phyloP scores from a whole-genome alignment of 2,797 vertebrate species.

The Pipistrellus pygmaeus region DNA sequence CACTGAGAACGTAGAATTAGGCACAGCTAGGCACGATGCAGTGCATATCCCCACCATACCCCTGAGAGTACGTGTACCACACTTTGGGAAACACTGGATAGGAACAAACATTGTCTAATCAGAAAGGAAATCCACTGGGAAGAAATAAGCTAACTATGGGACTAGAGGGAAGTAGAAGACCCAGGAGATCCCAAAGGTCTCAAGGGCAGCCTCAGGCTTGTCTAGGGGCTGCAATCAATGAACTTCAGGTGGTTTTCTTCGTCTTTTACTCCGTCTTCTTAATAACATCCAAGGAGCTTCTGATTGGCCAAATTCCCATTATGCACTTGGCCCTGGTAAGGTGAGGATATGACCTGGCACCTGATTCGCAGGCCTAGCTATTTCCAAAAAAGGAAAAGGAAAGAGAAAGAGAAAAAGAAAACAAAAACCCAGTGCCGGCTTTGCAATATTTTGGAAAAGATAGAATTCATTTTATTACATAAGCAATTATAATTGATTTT shows the following conservation, averaged over 20 bases:
- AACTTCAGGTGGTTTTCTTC: not conserved
- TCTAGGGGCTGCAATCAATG: not conserved
- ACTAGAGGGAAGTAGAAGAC: not conserved
- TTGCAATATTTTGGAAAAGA: slow-evolving; percentile 28
- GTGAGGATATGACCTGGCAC: not conserved
- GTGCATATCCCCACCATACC: too few species aligned
- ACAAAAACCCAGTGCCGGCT: not conserved
- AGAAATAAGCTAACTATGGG: not conserved
- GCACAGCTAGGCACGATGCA: too few species aligned
- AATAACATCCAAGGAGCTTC: not conserved
- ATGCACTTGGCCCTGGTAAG: not conserved
- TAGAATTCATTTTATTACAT: slow-evolving; percentile 18
- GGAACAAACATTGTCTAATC: slow-evolving; percentile 23
- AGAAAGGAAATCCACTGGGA: slow-evolving; percentile 36
- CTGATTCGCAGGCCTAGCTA: not conserved
- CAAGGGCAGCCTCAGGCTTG: not conserved
- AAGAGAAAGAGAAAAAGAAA: not conserved
- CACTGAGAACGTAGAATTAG: too few species aligned
- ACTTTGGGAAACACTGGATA: not conserved
- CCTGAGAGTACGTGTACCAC: too few species aligned
- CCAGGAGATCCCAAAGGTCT: not conserved
- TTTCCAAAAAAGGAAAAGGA: not conserved
- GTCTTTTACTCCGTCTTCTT: not conserved
- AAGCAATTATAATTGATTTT: slow-evolving; percentile 46
- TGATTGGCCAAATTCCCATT: not conserved